Base-by-base conservation (phyloP, 2,888 invertebrate species). In the Uloborus plumipes region DNA sequence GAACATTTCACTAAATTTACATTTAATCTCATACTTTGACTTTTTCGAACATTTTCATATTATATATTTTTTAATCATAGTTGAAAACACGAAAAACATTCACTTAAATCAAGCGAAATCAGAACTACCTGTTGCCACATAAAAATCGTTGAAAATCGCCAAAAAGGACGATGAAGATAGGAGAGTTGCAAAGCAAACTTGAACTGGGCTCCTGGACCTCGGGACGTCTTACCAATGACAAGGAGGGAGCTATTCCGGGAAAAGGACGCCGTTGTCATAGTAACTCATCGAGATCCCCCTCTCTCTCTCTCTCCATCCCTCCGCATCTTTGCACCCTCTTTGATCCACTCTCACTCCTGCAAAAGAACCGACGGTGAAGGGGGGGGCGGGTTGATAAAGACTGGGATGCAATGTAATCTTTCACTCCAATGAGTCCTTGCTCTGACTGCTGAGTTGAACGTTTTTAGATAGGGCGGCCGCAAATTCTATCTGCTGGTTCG, bases 181-280 rank as follows among this genome's bases (percentile, higher is more conserved):
- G n/a, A 16, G 0, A 0, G 6, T 49, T 20, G 39, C 39, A 39
- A 9, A 7, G 39, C 53, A 22, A 18, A 50, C 61, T 64, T 22
- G 20, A 22, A 47, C 16, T 11, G 62, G 55, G 53, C 53, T 61
- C 62, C 69, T 61, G 61, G 76, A 65, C 26, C 39, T 20, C 20
- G 58, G 64, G 71, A 51, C 16, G 64, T 61, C 62, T 16, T 69
- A 39, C 78, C 78, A 78, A 78, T 78, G 79, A 67, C 72, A 59
- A 51, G 64, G 62, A 22, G 4, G 31, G 72, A 79, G 79, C 73
- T 79, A 73, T 73, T 79, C 79, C 67, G 67, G 67, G 67, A 16
- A 16, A 31, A 61, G 67, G 79, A 72, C 79, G 79, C 65, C 71
- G 78, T 71, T 58, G 72, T 22, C 67, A 66, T 72, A 47, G 53